Evolutionary conservation across 2,888 invertebrate species (phyloP).

Genomic region (Argyresthia albistria): DNA sequence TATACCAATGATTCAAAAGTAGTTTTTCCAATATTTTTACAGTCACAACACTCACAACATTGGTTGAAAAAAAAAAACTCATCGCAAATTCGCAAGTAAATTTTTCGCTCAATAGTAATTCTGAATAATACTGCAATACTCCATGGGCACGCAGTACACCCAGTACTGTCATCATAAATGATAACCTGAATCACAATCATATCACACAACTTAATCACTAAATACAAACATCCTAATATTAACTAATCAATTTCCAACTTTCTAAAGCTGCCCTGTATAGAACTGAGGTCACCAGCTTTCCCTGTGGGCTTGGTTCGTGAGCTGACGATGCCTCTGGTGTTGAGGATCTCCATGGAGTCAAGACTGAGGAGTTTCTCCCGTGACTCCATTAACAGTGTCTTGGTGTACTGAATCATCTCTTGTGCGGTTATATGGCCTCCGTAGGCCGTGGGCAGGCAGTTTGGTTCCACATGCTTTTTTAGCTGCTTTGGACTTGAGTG

Average conservation of each 20-base stretch:
- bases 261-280: constrained; percentile 76
- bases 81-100: no score
- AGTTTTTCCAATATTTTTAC: no score
- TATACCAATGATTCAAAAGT: no score
- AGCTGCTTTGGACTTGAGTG: constrained; percentile 74
- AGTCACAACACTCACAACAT: no score
- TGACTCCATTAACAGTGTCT: constrained; percentile 73
- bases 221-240: no score
- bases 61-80: no score
- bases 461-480: constrained; percentile 70
- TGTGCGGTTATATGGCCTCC: constrained; percentile 80
- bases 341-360: constrained; percentile 77
- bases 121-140: no score
- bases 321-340: constrained; percentile 67
- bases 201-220: no score
- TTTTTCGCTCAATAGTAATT: no score
- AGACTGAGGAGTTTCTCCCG: constrained; percentile 72
- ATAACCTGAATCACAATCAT: no score
- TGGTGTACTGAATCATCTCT: constrained; percentile 81
- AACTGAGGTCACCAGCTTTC: constrained; percentile 31
- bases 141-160: no score
- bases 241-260: constrained; percentile 79
- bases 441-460: constrained; percentile 79
- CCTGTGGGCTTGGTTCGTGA: constrained; percentile 32
- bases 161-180: no score